Percentiles rank a stretch among this genome's conserved stretches.
Evolutionary conservation across 2,888 invertebrate species (phyloP).

Genomic region (Hermaeophaga mercurialis): DNA sequence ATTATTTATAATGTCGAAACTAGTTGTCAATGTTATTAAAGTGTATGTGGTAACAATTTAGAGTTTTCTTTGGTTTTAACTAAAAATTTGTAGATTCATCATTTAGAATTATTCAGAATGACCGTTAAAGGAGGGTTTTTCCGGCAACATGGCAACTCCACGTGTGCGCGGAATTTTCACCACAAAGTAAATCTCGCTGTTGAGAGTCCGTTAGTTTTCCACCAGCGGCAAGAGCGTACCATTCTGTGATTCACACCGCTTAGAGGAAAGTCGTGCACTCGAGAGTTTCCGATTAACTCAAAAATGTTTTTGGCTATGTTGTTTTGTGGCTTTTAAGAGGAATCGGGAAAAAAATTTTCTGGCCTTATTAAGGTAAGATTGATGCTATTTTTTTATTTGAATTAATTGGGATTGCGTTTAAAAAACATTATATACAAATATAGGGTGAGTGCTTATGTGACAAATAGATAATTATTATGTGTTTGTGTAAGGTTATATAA

Average conservation of each 20-base stretch:
- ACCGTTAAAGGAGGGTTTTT: not conserved
- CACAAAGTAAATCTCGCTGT: slow-evolving; percentile 15
- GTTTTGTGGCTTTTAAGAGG: not conserved
- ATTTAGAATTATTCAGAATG: too few species aligned
- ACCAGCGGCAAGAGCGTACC: not conserved
- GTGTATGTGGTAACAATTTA: too few species aligned
- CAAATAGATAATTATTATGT: too few species aligned
- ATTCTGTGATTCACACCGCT: not conserved
- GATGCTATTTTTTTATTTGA: not conserved
- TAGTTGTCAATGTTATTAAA: too few species aligned
- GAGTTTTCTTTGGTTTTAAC: too few species aligned
- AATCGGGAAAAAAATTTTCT: too few species aligned
- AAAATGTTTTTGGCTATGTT: not conserved
- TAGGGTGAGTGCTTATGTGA: too few species aligned
- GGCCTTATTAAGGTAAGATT: not conserved
- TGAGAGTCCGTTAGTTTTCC: slow-evolving; percentile 18
- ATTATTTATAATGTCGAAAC: too few species aligned
- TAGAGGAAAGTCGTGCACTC: not conserved
- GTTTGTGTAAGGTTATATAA: too few species aligned
- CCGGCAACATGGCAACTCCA: not conserved
- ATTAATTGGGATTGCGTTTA: too few species aligned
- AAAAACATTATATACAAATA: too few species aligned
- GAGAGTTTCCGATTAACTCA: not conserved
- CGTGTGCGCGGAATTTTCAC: slow-evolving; percentile 7
- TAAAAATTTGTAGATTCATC: too few species aligned